These are phyloP conservation scores for Oreohelix idahoensis DNA, from an alignment of 1,140 invertebrate species.

Conservation along the genomic window DNA sequence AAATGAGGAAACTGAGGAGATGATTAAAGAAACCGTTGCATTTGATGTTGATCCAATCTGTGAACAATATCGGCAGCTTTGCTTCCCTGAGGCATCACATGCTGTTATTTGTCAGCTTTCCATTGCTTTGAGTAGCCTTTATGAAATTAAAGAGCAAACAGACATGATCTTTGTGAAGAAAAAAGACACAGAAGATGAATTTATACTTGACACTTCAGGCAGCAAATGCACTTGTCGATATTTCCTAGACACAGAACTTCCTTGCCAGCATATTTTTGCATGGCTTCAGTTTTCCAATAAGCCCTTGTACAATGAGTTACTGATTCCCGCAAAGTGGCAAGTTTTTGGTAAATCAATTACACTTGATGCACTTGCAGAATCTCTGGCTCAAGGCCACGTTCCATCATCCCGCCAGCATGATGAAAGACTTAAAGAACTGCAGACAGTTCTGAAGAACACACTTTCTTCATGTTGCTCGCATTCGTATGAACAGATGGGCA, in stretches of 20 bases:
- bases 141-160: too few species aligned
- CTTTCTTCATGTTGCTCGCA: slow-evolving; percentile 1
- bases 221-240: too few species aligned
- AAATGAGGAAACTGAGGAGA: slow-evolving; percentile 3
- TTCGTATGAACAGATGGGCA: slow-evolving; percentile 30
- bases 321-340: slow-evolving; percentile 31
- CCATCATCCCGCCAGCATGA: slow-evolving; percentile 25
- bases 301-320: slow-evolving; percentile 15
- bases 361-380: slow-evolving; percentile 22
- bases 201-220: too few species aligned
- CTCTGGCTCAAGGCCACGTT: slow-evolving; percentile 18
- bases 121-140: slow-evolving; percentile 14
- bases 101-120: slow-evolving; percentile 19
- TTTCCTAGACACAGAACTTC: too few species aligned
- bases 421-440: slow-evolving; percentile 20
- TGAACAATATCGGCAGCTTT: slow-evolving; percentile 12
- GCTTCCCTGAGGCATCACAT: not conserved
- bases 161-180: too few species aligned
- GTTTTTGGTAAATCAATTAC: slow-evolving; percentile 30
- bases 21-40: not conserved
- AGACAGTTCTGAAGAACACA: slow-evolving; percentile 2
- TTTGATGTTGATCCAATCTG: slow-evolving; percentile 2
- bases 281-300: slow-evolving; percentile 1
- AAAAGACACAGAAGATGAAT: too few species aligned
- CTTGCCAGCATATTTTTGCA: slow-evolving; percentile 37